A percentile compares a stretch with the other conserved stretches of the same genome.
These are phyloP conservation scores for Matsumyia berberina DNA, from an alignment of 2,888 invertebrate genomes.

Conservation along the genomic window DNA sequence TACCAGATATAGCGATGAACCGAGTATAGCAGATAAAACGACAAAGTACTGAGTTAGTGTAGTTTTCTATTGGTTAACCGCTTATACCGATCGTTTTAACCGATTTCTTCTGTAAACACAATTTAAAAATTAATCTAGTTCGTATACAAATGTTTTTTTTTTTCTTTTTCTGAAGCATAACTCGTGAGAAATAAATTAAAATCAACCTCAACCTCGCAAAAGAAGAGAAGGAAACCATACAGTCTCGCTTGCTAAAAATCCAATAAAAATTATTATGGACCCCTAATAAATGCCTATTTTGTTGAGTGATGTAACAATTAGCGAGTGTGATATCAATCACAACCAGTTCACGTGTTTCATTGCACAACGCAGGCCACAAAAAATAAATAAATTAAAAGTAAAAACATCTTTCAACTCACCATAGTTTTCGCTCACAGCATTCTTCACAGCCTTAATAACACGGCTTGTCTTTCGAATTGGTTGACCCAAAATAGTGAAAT, in stretches of 20 bases:
- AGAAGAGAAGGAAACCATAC: slow-evolving; percentile 27
- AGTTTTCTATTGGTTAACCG: no score
- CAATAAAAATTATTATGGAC: slow-evolving; percentile 60
- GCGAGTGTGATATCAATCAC: slow-evolving; percentile 62
- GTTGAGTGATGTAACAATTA: slow-evolving; percentile 70
- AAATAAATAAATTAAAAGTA: slow-evolving; percentile 6
- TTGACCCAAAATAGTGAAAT: slow-evolving; percentile 84
- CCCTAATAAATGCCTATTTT: slow-evolving; percentile 56
- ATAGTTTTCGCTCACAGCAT: slow-evolving; percentile 84
- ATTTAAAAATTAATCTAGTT: slow-evolving; percentile 35
- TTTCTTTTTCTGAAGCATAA: slow-evolving; percentile 15
- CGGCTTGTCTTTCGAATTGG: slow-evolving; percentile 82
- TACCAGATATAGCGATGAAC: no score
- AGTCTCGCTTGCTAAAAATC: slow-evolving; percentile 40
- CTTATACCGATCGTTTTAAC: no score
- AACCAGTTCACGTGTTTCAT: slow-evolving; percentile 50
- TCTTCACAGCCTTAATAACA: slow-evolving; percentile 82
- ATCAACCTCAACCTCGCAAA: slow-evolving; percentile 20
- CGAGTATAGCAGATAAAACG: no score
- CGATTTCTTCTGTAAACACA: no score
- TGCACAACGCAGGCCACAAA: slow-evolving; percentile 27
- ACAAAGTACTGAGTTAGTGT: no score
- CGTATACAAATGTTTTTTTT: slow-evolving; percentile 11
- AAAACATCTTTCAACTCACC: slow-evolving; percentile 82
- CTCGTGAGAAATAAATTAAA: slow-evolving; percentile 50